Evolutionary conservation across 2,113 vertebrate genomes (phyloP).

Genomic region (Chloroceryle aenea): DNA sequence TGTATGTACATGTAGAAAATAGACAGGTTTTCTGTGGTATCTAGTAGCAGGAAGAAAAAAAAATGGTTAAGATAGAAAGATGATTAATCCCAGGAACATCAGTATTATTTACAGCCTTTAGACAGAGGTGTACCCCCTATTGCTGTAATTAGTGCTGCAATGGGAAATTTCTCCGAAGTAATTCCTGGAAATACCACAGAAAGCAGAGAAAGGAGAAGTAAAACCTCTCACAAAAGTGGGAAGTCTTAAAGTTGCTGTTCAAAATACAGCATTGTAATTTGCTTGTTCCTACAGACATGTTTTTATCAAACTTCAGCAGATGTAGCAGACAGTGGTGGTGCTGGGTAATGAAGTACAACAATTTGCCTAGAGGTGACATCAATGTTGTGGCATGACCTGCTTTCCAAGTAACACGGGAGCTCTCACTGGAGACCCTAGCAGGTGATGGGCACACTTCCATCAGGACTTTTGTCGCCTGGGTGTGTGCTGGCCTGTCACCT

Average conservation of each 20-base stretch:
- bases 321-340: neutral
- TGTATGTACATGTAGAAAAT: neutral
- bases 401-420: neutral
- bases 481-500: neutral
- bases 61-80: neutral
- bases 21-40: neutral
- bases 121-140: neutral
- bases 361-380: neutral
- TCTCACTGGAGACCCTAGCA: neutral
- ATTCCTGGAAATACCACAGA: neutral
- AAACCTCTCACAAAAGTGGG: neutral
- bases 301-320: neutral
- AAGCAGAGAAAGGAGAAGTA: neutral
- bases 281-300: rapidly evolving
- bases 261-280: neutral
- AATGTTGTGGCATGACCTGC: neutral
- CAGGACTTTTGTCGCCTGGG: neutral
- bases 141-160: neutral
- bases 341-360: neutral
- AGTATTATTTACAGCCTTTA: neutral
- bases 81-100: neutral
- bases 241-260: neutral
- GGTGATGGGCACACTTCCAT: neutral
- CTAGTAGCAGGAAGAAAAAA: neutral
- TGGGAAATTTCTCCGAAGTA: neutral